phyloP scores from a whole-genome alignment of 2,797 vertebrate genomes.

The Peromyscus attwateri region DNA sequence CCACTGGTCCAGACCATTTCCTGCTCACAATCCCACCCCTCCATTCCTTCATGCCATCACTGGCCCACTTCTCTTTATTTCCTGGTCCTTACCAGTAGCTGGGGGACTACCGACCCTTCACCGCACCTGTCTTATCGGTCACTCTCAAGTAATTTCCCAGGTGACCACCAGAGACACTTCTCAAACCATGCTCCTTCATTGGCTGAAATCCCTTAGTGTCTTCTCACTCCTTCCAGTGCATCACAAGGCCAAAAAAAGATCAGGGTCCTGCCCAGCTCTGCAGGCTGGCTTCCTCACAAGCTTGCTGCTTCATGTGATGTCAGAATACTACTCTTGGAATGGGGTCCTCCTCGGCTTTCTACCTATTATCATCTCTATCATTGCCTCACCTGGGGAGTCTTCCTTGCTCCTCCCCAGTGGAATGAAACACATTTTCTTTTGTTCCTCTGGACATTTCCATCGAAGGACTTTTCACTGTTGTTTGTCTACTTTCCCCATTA shows the following conservation, averaged over 20 bases:
- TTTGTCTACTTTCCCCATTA: background rate
- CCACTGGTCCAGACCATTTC: background rate
- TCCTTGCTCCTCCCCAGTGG: conserved; percentile 15
- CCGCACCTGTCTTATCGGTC: background rate
- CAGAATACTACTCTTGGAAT: background rate
- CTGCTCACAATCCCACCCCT: background rate
- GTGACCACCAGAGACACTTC: conserved; percentile 38
- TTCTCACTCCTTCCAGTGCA: conserved; percentile 24
- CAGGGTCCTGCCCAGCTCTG: background rate
- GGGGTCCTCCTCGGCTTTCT: background rate
- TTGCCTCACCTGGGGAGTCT: background rate
- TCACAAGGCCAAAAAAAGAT: background rate
- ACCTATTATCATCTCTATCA: background rate
- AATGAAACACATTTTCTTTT: conserved; percentile 33
- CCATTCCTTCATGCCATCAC: background rate
- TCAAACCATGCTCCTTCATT: conserved; percentile 41
- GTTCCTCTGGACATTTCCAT: conserved; percentile 4
- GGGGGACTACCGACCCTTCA: background rate
- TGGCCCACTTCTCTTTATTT: background rate
- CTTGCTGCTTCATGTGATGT: background rate
- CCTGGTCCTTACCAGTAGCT: background rate
- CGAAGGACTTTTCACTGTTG: background rate
- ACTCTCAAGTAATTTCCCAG: background rate
- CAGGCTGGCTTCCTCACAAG: background rate
- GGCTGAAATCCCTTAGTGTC: conserved; percentile 57